These are phyloP conservation scores for Mastomys natalensis DNA, from an alignment of 2,113 vertebrate genomes.

Conservation along the genomic window DNA sequence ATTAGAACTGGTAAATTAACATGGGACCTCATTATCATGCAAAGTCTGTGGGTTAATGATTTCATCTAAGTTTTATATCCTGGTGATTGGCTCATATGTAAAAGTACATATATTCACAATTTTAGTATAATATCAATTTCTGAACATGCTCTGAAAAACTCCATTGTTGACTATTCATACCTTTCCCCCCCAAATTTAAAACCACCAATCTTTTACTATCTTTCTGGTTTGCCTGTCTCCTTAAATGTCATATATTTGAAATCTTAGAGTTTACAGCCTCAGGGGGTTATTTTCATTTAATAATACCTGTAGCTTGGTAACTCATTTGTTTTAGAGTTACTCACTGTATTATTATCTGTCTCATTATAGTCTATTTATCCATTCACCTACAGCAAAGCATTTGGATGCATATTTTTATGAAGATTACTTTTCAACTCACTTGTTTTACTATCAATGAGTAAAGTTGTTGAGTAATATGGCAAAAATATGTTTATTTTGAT, in stretches of 20 bases:
- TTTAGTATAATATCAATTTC: neutral
- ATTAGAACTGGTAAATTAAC: neutral
- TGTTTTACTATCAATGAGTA: neutral
- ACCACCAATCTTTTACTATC: neutral
- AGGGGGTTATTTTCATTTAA: neutral
- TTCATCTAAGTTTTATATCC: neutral
- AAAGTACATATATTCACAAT: neutral
- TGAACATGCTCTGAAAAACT: neutral
- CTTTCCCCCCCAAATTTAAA: rapidly evolving
- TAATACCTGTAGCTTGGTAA: neutral
- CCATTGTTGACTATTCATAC: neutral
- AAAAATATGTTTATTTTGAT: neutral
- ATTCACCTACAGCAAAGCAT: neutral
- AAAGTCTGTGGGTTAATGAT: neutral
- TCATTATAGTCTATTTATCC: neutral
- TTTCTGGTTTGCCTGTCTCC: neutral
- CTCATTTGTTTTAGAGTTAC: neutral
- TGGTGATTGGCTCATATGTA: neutral
- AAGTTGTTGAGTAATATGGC: neutral
- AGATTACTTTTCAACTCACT: neutral
- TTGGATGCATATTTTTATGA: neutral
- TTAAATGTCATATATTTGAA: neutral
- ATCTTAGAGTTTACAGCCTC: neutral
- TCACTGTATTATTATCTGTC: neutral
- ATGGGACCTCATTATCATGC: neutral